Percentiles rank a stretch among this genome's conserved stretches.
phyloP scores from a whole-genome alignment of 2,113 vertebrate genomes.

The Pseudopodoces humilis region DNA sequence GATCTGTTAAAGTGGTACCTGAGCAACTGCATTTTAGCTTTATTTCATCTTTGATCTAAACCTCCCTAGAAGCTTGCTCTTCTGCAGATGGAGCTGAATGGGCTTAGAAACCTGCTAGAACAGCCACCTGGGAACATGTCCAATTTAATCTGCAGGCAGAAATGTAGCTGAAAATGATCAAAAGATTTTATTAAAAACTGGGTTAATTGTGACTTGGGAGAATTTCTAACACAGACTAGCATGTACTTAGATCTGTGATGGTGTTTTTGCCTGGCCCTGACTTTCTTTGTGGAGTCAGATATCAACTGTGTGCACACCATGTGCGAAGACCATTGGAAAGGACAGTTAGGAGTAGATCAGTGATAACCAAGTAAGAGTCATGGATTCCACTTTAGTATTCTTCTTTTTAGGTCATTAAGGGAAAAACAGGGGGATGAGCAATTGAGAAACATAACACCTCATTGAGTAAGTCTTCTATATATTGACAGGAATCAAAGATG shows the following conservation, averaged over 20 bases:
- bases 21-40: neutral
- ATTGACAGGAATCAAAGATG: neutral
- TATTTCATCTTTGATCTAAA: neutral
- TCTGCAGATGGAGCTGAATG: neutral
- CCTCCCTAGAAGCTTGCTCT: neutral
- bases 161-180: constrained; percentile 29
- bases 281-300: neutral
- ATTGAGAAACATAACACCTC: neutral
- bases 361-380: neutral
- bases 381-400: neutral
- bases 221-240: neutral
- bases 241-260: neutral
- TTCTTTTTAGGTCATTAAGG: neutral
- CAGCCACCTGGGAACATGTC: neutral
- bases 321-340: neutral
- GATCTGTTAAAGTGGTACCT: neutral
- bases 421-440: neutral
- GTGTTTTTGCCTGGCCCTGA: neutral
- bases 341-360: neutral
- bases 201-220: constrained; percentile 43
- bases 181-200: constrained; percentile 47
- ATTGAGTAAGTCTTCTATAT: neutral
- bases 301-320: neutral
- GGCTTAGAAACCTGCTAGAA: neutral
- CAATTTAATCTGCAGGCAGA: constrained; percentile 19